Conservation (phyloP, 2,113 vertebrate species). For the Colossoma macropomum region DNA sequence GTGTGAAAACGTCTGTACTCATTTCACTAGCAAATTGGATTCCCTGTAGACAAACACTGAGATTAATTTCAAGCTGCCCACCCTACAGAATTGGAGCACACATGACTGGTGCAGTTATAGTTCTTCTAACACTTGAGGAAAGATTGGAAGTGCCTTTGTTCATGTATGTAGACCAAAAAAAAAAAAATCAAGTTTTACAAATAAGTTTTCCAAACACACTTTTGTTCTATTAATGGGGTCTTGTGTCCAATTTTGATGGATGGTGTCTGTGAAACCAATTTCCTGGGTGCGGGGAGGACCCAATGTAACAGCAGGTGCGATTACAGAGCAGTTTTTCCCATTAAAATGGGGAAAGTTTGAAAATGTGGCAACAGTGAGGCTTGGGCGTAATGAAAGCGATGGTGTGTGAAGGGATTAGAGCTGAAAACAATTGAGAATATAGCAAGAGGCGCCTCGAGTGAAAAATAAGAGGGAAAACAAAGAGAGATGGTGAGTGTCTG, state of each 20-base stretch:
- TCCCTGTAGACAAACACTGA: constrained; percentile 48
- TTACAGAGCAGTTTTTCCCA: constrained; percentile 50
- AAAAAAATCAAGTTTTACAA: not conserved
- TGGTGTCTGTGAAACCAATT: constrained; percentile 57
- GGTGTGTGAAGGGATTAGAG: constrained; percentile 45
- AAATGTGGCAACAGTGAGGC: constrained; percentile 29
- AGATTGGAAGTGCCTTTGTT: too few relatives aligned
- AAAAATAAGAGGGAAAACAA: constrained; percentile 17
- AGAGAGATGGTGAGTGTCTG: constrained; percentile 31
- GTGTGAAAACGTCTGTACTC: constrained; percentile 34
- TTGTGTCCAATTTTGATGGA: constrained; percentile 56
- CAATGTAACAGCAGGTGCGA: constrained; percentile 42
- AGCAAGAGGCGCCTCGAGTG: not conserved
- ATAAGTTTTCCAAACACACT: constrained; percentile 36
- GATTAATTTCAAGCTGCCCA: constrained; percentile 10
- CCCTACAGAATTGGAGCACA: not conserved
- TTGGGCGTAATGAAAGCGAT: constrained; percentile 45
- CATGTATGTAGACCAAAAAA: constrained; percentile 1
- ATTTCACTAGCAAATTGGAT: constrained; percentile 53
- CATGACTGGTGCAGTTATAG: not conserved
- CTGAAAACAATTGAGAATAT: constrained; percentile 36
- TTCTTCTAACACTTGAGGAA: constrained; percentile 10
- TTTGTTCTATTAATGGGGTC: constrained; percentile 34
- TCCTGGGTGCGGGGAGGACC: constrained; percentile 36
- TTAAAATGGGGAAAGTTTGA: constrained; percentile 46